phyloP scores from a whole-genome alignment of 2,113 vertebrate species.

The Ancistrus triradiatus region DNA sequence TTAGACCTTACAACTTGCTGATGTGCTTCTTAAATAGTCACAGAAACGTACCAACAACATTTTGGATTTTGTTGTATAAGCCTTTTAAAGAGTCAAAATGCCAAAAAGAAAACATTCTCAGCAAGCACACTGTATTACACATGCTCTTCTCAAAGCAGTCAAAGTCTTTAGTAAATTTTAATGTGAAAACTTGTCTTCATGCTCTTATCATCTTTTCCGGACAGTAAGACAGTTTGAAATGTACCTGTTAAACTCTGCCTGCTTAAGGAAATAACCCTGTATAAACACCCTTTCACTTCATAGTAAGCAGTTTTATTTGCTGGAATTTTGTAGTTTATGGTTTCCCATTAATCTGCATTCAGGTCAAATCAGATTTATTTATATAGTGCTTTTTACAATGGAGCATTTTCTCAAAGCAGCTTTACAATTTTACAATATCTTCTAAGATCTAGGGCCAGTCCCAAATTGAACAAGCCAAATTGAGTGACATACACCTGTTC shows the following conservation, averaged over 20 bases:
- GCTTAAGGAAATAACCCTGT: too few species aligned
- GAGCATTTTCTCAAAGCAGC: too few species aligned
- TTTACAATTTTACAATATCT: too few species aligned
- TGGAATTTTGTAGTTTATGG: too few species aligned
- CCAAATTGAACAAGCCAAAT: too few species aligned
- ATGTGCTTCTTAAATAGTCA: not conserved
- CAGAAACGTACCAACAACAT: not conserved
- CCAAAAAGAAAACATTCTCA: not conserved
- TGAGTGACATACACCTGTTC: too few species aligned
- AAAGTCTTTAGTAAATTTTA: not conserved
- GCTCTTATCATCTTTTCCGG: constrained; percentile 4
- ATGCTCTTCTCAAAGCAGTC: constrained; percentile 1
- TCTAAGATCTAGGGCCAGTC: too few species aligned
- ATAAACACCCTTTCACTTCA: not conserved
- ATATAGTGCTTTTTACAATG: too few species aligned
- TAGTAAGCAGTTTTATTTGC: not conserved
- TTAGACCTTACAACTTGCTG: too few species aligned
- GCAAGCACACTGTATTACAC: not conserved
- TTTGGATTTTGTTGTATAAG: not conserved
- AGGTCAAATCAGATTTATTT: too few species aligned
- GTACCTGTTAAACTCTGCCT: too few species aligned
- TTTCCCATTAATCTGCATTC: too few species aligned
- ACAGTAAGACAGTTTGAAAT: not conserved
- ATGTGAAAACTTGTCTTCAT: not conserved
- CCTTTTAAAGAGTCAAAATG: not conserved